These are phyloP conservation scores for Oligia latruncula DNA, from an alignment of 2,888 invertebrate species.

Conservation along the genomic window DNA sequence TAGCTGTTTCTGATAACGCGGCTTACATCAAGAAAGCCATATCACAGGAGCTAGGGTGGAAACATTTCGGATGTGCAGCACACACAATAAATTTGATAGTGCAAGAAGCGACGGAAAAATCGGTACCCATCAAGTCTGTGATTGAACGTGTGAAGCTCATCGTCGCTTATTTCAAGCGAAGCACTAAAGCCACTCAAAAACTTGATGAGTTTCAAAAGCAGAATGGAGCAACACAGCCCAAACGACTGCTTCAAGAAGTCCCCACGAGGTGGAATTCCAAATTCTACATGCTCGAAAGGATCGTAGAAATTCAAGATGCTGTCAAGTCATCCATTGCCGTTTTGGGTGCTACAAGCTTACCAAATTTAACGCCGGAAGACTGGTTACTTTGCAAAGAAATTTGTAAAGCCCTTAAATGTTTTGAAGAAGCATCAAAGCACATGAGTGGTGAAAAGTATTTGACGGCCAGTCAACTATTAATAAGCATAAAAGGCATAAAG, in stretches of 20 bases:
- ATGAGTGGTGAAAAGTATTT: slow-evolving; percentile 50
- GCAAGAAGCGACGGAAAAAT: slow-evolving; percentile 42
- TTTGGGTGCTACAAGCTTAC: slow-evolving; percentile 42
- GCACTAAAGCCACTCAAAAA: slow-evolving; percentile 41
- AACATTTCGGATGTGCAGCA: slow-evolving; percentile 55
- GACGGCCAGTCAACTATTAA: slow-evolving; percentile 35
- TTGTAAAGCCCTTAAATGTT: slow-evolving; percentile 23
- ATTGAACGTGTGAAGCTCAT: slow-evolving; percentile 37
- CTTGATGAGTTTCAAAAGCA: slow-evolving; percentile 42
- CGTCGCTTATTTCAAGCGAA: slow-evolving; percentile 44
- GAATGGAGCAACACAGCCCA: slow-evolving; percentile 38
- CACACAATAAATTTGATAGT: slow-evolving; percentile 58
- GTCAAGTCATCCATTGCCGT: slow-evolving; percentile 28
- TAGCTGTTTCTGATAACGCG: slow-evolving; percentile 48
- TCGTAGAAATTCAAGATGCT: slow-evolving; percentile 41
- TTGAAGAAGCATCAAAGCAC: no score
- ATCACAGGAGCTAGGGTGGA: slow-evolving; percentile 37
- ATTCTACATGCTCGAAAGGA: slow-evolving; percentile 50
- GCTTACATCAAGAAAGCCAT: slow-evolving; percentile 48
- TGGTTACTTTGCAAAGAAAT: slow-evolving; percentile 47
- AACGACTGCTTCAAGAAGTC: slow-evolving; percentile 42
- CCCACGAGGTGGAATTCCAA: slow-evolving; percentile 52
- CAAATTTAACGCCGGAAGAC: slow-evolving; percentile 50
- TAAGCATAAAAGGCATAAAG: slow-evolving; percentile 31
- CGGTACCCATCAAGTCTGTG: slow-evolving; percentile 14